Percentiles rank a stretch among this genome's conserved stretches.
Conservation (phyloP, 2,888 invertebrate species). For the Hoplodrina ambigua region DNA sequence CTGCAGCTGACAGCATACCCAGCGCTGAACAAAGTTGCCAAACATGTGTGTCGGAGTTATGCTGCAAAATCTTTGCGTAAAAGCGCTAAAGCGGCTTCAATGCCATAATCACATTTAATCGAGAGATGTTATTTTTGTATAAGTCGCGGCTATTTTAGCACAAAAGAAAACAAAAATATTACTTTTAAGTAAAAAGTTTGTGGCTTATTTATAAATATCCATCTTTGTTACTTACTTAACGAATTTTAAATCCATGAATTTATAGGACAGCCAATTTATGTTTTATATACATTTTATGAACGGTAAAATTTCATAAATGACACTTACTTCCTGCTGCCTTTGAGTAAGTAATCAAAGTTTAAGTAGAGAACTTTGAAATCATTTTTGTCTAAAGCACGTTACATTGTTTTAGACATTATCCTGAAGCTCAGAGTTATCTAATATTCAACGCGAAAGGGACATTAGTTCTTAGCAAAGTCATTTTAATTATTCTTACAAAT, state of each 20-base stretch:
- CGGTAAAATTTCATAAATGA: neutral
- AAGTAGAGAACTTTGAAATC: neutral
- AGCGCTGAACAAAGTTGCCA: slow-evolving; percentile 33
- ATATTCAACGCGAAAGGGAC: slow-evolving; percentile 29
- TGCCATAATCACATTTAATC: neutral
- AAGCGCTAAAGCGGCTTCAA: slow-evolving; percentile 16
- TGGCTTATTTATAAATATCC: neutral
- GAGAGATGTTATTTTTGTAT: neutral
- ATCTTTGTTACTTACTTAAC: neutral
- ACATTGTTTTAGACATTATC: neutral
- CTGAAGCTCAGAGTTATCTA: slow-evolving; percentile 3
- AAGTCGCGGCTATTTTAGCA: neutral
- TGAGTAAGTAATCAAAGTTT: neutral
- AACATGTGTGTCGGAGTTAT: slow-evolving; percentile 38
- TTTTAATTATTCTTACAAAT: slow-evolving; percentile 47
- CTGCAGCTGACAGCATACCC: slow-evolving; percentile 38
- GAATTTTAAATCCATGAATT: no score
- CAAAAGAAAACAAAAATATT: neutral
- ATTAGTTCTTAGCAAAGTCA: slow-evolving; percentile 32
- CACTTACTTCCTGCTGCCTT: neutral
- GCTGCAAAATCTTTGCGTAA: slow-evolving; percentile 15
- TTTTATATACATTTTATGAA: neutral
- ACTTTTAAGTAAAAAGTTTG: neutral
- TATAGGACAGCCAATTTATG: no score
- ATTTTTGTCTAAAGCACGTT: neutral